Base-by-base conservation (phyloP, 2,888 invertebrate species). In the Pterostichus madidus region DNA sequence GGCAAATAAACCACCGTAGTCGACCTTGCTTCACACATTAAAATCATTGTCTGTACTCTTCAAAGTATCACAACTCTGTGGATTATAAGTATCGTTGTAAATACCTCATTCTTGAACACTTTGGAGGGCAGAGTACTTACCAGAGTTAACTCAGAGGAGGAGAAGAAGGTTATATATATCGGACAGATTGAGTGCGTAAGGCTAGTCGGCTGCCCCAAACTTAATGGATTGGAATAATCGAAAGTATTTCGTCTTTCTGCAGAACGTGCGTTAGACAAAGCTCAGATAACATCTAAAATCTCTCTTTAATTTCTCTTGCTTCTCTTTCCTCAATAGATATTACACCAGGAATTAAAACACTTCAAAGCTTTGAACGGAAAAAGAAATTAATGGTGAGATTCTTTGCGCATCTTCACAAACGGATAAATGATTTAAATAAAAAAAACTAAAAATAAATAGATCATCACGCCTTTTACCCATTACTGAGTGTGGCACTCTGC, bases 21-120 rank as follows among this genome's bases (percentile, higher is more conserved):
- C n/a, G 49, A 53, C 76, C 31, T 17, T n/a, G n/a, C 13, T 76
- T 76, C 76, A 31, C 76, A 76, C 76, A 76, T 76, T 76, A 56
- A 77, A 77, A 77, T 77, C 17, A 59, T 77, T 77, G 77, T 46
- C 49, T 24, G 24, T 3, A 3, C 2, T 24, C 24, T 24, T 24
- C 24, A 24, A 1, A 24, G 24, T 24, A 24, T 24, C 24, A 24
- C 24, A 24, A 24, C 24, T 24, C 24, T 24, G 24, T 24, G 24
- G 24, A 24, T 2, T 24, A 24, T 52, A 52, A 52, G 13, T 31
- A 64, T 64, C 35, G 64, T 13, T 64, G 64, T 64, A 35, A 59
- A 59, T 59, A 64, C 64, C n/a, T 13, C 35, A 64, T 64, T 31
- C 64, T 35, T 32, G 11, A 35, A 64, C 64, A 35, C 13, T 35